Evolutionary conservation across 2,888 invertebrate species (phyloP), one percentile per base, ranked within the genome.

Genomic region (Thecophora atra): DNA sequence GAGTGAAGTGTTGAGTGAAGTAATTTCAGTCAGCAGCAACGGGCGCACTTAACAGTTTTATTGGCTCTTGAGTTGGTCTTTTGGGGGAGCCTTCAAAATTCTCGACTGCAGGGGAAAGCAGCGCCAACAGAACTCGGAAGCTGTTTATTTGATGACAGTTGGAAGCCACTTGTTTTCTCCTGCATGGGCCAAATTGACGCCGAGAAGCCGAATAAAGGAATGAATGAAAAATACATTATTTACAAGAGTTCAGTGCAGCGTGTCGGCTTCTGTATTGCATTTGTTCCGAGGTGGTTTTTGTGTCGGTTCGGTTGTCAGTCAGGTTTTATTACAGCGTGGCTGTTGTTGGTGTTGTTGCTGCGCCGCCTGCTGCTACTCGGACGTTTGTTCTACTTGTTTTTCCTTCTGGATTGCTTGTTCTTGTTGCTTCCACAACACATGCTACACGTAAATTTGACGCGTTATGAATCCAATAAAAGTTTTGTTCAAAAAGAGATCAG

Each of bases 31-130:
- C 65, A 52, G 13, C 65, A 44, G 19, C 47, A 47, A 7, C 44
- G 28, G 56, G 17, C 56, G 37, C 82, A 82, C 84, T 83, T 83
- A 83, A 83, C 83, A 83, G 82, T 83, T 83, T 83, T 83, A 83
- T 83, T 83, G 83, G 81, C 83, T 82, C 83, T 83, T 81, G 79
- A 77, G 79, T 77, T 69, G 58, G 47, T 44, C 37, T 63, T 66
- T 30, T 19, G 30, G 51, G 30, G 52, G 68, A 68, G 26, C 15
- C 68, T 56, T 58, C 21, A 69, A 51, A 69, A 30, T 19, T n/a
- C 79, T 79, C 26, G 26, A 72, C 15, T 51, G 51, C 37, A 70
- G 70, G 37, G 70, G 67, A 47, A 51, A 66, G 51, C 44, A 73
- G 51, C 65, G 63, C 56, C 62, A 69, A 44, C 52, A 65, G 44